Conservation (phyloP, 2,888 invertebrate genomes). For the Hecatera dysodea region DNA sequence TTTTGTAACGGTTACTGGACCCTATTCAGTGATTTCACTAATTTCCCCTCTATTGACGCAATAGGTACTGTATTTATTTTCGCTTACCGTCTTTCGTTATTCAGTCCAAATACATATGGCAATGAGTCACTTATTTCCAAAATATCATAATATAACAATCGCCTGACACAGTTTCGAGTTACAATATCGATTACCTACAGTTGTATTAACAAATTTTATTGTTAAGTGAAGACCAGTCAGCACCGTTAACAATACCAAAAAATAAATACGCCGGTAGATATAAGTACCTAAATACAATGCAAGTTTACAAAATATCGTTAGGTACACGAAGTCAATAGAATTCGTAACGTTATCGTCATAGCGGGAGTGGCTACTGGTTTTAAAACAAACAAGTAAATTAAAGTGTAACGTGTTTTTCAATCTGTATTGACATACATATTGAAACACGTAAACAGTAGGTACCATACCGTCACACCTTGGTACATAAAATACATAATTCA, state of each 20-base stretch:
- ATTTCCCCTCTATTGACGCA: slow-evolving; percentile 14
- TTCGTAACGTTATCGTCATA: slow-evolving; percentile 24
- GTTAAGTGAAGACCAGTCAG: slow-evolving; percentile 11
- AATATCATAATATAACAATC: slow-evolving; percentile 38
- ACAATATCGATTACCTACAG: slow-evolving; percentile 12
- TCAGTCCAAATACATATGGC: slow-evolving; percentile 25
- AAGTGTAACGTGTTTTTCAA: slow-evolving; percentile 13
- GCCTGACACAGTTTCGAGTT: slow-evolving; percentile 33
- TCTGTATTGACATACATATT: neutral
- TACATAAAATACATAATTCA: neutral
- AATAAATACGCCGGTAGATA: neutral
- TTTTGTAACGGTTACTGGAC: slow-evolving; percentile 52
- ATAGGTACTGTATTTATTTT: slow-evolving; percentile 20
- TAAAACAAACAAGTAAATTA: slow-evolving; percentile 34
- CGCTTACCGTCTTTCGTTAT: neutral
- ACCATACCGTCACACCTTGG: neutral
- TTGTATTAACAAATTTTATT: slow-evolving; percentile 27
- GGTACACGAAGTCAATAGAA: slow-evolving; percentile 19
- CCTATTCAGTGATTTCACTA: slow-evolving; percentile 12
- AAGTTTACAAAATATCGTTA: slow-evolving; percentile 19
- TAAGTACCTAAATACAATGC: neutral
- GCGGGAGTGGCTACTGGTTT: slow-evolving; percentile 31
- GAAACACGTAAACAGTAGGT: slow-evolving; percentile 28
- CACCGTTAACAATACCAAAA: slow-evolving; percentile 11
- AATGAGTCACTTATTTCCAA: slow-evolving; percentile 28